Evolutionary conservation across 2,113 vertebrate species (phyloP), one percentile per base, ranked within the genome.

Genomic region (Muntiacus reevesi): DNA sequence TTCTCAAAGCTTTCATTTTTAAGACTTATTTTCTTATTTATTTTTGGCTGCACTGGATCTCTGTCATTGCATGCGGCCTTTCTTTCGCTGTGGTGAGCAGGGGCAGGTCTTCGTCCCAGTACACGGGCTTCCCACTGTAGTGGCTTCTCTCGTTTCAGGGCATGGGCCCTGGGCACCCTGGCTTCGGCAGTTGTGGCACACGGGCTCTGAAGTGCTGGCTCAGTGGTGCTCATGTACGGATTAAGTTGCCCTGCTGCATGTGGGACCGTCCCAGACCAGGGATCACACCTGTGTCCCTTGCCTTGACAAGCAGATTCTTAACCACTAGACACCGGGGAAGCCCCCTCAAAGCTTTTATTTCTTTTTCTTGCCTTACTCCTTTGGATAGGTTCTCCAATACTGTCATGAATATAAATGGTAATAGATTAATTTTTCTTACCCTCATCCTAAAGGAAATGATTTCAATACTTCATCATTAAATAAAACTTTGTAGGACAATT

Each of bases 381-480:
- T 93, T 52, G 79, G 16, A n/a, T 81, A 59, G 36, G 27, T 93
- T 93, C 50, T 86, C 67, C 7, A 86, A 12, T n/a, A 79, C 2
- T 36, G 57, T 36, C 43, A 25, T 67, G 21, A 78, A 79, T 60
- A 60, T 25, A 85, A 85, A 62, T 79, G 11, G 12, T 79, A 45
- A 83, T 87, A 52, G 57, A 43, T 71, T 87, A 52, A 85, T 95
- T 84, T 52, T 82, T 88, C 45, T 71, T 91, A 91, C 8, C 54
- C 36, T 93, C n/a, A 85, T 67, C 33, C 33, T 62, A 55, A 89
- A 94, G 30, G 27, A 55, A 95, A 91, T 84, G 0, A 55, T 84
- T 93, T 85, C 7, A 91, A 52, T 78, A 87, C 28, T 84, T 87
- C 30, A 85, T 76, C 28, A 40, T 17, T 93, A 59, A 79, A n/a